phyloP scores from a whole-genome alignment of 2,888 invertebrate genomes.

The Gymnosoma rotundatum region DNA sequence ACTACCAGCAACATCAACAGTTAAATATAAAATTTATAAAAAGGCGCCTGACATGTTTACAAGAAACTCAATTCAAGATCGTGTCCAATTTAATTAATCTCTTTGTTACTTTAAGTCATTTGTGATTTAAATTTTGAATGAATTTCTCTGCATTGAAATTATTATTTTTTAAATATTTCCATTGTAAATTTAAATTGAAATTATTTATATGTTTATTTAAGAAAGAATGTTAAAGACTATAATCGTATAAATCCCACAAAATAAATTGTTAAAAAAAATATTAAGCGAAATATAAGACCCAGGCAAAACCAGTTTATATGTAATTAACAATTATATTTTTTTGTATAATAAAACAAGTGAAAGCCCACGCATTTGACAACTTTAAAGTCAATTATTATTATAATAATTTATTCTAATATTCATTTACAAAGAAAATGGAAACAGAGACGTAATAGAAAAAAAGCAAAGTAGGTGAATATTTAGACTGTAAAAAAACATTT shows the following conservation, averaged over 20 bases:
- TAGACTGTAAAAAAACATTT: too few species aligned
- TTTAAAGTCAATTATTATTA: conserved; percentile 42
- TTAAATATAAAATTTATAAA: conserved; percentile 34
- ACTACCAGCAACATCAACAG: conserved; percentile 15
- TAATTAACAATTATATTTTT: conserved; percentile 12
- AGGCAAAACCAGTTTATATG: conserved; percentile 40
- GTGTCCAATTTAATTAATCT: conserved; percentile 1
- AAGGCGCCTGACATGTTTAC: conserved; percentile 48
- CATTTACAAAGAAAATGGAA: neutral
- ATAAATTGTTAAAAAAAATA: conserved; percentile 69
- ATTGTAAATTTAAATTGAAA: conserved; percentile 15
- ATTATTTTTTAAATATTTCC: too few species aligned
- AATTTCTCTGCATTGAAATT: neutral
- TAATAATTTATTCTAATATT: conserved; percentile 26
- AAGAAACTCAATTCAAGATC: neutral
- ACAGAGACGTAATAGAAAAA: neutral
- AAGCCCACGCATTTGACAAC: conserved; percentile 65
- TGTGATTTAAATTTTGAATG: neutral
- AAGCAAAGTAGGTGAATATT: neutral
- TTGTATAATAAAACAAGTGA: conserved; percentile 5
- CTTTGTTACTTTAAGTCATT: conserved; percentile 2
- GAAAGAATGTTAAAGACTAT: conserved; percentile 45
- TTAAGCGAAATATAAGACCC: conserved; percentile 15
- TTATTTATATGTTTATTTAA: conserved; percentile 9
- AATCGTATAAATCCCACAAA: conserved; percentile 71